These are phyloP conservation scores for Polypterus senegalus DNA, from an alignment of 2,113 vertebrate species.

Conservation along the genomic window DNA sequence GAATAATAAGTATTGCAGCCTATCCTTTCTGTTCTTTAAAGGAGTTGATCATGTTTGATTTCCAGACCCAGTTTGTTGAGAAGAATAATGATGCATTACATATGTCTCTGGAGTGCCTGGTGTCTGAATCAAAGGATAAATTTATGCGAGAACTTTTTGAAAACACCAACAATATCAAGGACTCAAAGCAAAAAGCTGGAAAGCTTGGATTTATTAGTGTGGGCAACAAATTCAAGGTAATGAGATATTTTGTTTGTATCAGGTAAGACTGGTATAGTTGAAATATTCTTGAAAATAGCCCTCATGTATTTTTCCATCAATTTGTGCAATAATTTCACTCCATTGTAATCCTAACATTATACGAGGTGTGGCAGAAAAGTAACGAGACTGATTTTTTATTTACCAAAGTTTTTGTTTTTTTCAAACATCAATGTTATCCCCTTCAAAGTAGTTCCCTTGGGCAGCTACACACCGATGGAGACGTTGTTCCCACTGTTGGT, in stretches of 20 bases:
- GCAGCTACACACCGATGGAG: no score
- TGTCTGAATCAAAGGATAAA: slow-evolving; percentile 85
- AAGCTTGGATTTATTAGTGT: slow-evolving; percentile 96
- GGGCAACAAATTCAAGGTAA: slow-evolving; percentile 97
- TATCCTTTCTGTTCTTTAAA: background rate
- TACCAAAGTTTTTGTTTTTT: no score
- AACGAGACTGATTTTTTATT: no score
- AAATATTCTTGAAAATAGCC: no score
- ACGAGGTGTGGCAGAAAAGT: no score
- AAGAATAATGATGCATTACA: slow-evolving; percentile 97
- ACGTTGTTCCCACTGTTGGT: no score
- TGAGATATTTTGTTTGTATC: background rate
- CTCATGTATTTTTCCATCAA: no score
- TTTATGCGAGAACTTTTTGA: slow-evolving; percentile 83
- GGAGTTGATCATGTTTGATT: slow-evolving; percentile 17
- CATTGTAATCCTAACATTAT: no score
- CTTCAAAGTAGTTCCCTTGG: no score
- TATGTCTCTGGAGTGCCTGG: slow-evolving; percentile 85
- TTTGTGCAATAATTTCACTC: no score
- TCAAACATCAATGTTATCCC: no score
- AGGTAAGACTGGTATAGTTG: no score
- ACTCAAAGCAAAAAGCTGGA: slow-evolving; percentile 85
- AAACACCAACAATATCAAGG: slow-evolving; percentile 71
- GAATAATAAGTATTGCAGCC: background rate
- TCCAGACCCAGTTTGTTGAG: slow-evolving; percentile 89